Conservation (phyloP, 2,888 invertebrate genomes). For the Formica aserva region DNA sequence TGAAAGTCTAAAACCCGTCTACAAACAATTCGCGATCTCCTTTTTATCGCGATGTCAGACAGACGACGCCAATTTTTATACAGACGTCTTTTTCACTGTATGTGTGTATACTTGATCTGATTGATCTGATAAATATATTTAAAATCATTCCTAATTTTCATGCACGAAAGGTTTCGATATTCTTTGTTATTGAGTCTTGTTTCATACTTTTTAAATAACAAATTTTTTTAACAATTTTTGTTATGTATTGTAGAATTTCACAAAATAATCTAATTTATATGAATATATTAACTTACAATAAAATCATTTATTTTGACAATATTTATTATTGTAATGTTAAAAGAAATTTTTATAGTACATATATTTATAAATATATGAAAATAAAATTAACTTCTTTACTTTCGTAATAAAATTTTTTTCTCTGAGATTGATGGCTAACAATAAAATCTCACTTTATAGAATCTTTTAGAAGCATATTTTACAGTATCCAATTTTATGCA, state of each 20-base stretch:
- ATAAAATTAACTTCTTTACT: not conserved
- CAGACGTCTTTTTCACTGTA: not conserved
- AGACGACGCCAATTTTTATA: not conserved
- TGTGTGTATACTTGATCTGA: not conserved
- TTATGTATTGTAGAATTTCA: not conserved
- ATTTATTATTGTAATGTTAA: not conserved
- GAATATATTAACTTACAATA: not conserved
- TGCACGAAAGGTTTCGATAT: not conserved
- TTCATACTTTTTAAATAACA: not conserved
- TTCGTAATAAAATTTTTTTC: not conserved
- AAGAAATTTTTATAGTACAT: not conserved
- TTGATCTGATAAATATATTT: not conserved
- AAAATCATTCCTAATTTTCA: not conserved
- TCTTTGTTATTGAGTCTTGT: not conserved
- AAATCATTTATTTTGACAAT: not conserved
- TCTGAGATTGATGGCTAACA: not conserved
- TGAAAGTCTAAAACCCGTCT: slow-evolving; percentile 7
- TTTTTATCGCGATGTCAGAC: not conserved
- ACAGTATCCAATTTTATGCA: not conserved
- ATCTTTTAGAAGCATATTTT: not conserved
- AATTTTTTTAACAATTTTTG: not conserved
- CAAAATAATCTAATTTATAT: not conserved
- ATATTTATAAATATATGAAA: not conserved
- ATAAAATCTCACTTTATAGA: not conserved
- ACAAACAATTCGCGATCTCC: slow-evolving; percentile 16